These are phyloP conservation scores for Pegoplata infirma DNA, from an alignment of 2,888 invertebrate species.

Conservation along the genomic window DNA sequence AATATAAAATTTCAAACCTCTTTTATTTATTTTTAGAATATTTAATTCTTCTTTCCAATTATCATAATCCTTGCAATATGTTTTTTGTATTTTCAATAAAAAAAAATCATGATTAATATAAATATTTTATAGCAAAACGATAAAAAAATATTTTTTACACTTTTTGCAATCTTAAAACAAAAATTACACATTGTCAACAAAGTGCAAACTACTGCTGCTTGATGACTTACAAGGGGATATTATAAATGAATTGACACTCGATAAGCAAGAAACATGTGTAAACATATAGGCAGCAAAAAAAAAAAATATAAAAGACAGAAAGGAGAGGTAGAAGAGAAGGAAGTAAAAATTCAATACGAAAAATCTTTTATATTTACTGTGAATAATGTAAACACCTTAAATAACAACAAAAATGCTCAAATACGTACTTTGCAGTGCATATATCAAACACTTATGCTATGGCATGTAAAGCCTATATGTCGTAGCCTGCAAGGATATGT, in stretches of 20 bases:
- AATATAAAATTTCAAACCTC: no score
- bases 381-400: slow-evolving; percentile 13
- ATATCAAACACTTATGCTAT: neutral
- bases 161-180: slow-evolving; percentile 9
- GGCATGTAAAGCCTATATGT: neutral
- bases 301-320: neutral
- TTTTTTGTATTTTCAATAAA: no score
- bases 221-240: slow-evolving; percentile 7
- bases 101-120: slow-evolving; percentile 25
- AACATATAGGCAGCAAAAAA: neutral
- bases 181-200: neutral
- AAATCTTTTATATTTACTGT: neutral
- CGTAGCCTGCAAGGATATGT: neutral
- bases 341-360: neutral
- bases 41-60: no score
- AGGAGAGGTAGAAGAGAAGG: neutral
- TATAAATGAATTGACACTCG: slow-evolving; percentile 23
- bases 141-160: slow-evolving; percentile 22
- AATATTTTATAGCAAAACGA: slow-evolving; percentile 38
- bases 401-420: neutral
- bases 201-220: slow-evolving; percentile 5
- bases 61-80: no score
- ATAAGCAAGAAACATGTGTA: neutral
- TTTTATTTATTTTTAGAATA: no score
- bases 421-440: no score